phyloP scores from a whole-genome alignment of 2,797 vertebrate species.

The Sebastes oblongus region DNA sequence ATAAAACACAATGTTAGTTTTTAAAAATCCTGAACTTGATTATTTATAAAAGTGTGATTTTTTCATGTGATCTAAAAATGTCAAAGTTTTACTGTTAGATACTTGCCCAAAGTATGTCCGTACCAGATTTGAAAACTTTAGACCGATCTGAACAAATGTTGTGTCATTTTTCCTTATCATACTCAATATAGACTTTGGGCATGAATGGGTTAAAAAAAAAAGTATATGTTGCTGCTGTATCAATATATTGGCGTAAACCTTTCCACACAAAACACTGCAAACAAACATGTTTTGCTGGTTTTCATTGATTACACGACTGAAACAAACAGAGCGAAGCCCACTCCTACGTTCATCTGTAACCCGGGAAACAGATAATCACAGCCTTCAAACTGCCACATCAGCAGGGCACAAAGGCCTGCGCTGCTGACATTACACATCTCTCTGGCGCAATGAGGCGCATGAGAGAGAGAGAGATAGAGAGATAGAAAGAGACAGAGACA shows the following conservation, averaged over 20 bases:
- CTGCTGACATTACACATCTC: slow-evolving; percentile 80
- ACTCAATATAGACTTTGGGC: too few relatives aligned
- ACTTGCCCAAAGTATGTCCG: too few relatives aligned
- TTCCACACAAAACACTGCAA: neutral
- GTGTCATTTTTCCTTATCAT: too few relatives aligned
- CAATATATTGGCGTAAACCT: neutral
- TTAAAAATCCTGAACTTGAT: too few relatives aligned
- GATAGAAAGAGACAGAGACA: neutral
- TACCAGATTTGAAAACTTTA: too few relatives aligned
- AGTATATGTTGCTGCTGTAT: neutral
- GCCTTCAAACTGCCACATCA: slow-evolving; percentile 78
- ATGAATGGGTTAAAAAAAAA: too few relatives aligned
- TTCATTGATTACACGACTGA: slow-evolving; percentile 37
- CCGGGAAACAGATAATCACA: slow-evolving; percentile 67
- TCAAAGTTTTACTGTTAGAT: too few relatives aligned
- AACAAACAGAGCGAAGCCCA: slow-evolving; percentile 20
- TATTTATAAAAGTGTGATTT: too few relatives aligned
- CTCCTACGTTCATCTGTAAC: slow-evolving; percentile 43
- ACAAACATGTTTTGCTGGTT: slow-evolving; percentile 10
- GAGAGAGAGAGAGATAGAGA: neutral
- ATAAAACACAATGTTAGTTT: too few relatives aligned
- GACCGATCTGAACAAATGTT: too few relatives aligned
- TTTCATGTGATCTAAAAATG: too few relatives aligned
- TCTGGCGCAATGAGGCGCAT: slow-evolving; percentile 62
- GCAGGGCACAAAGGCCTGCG: slow-evolving; percentile 69